Evolutionary conservation across 2,113 vertebrate genomes (phyloP).

Genomic region (Bettongia penicillata): DNA sequence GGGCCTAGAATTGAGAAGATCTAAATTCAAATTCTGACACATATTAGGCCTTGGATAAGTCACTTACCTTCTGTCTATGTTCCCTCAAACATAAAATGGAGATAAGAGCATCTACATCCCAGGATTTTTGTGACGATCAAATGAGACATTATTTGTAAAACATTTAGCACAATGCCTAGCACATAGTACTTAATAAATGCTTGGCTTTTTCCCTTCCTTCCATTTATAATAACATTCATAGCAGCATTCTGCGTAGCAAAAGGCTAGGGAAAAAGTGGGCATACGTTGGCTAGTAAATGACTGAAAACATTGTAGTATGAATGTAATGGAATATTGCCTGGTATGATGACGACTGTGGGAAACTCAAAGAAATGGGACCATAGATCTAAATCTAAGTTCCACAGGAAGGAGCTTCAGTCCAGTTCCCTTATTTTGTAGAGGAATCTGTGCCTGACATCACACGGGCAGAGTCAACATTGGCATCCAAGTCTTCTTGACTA

Average conservation of each 20-base stretch:
- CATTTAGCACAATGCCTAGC: not conserved
- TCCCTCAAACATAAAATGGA: not conserved
- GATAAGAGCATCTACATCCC: not conserved
- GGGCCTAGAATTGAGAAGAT: not conserved
- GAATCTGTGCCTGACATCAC: not conserved
- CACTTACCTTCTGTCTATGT: not conserved
- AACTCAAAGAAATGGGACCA: not conserved
- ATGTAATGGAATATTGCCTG: not conserved
- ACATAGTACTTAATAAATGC: too few relatives aligned
- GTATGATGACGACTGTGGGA: not conserved
- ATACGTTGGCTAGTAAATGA: not conserved
- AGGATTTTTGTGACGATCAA: not conserved
- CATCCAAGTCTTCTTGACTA: not conserved
- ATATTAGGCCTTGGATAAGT: not conserved
- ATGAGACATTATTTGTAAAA: not conserved
- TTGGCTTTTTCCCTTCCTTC: not conserved
- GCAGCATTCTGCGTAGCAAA: not conserved
- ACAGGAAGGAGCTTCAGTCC: not conserved
- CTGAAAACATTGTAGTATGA: not conserved
- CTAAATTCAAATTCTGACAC: not conserved
- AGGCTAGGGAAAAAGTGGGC: too few relatives aligned
- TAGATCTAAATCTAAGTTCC: too few relatives aligned
- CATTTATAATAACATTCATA: not conserved
- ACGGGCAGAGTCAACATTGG: too few relatives aligned
- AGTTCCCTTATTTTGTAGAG: not conserved